Evolutionary conservation across 2,888 invertebrate genomes (phyloP), one percentile per base, ranked within the genome.

Genomic region (Nemapogon koenigi): DNA sequence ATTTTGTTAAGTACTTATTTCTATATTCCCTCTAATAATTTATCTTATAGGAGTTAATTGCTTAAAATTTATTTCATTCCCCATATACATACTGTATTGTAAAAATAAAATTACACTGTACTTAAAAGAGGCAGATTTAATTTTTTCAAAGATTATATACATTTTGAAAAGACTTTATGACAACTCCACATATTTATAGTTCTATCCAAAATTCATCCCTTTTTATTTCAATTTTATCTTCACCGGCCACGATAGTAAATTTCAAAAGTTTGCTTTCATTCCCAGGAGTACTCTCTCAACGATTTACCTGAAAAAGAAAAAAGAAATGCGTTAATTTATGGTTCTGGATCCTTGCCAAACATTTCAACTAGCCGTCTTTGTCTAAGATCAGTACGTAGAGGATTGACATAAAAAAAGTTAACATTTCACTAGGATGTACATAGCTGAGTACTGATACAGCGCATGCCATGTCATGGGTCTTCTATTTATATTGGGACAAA

Each of bases 271-370:
- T 55, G 52, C 55, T 28, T 37, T 50, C 49, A 39, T 47, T 58
- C 62, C 57, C 55, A 51, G 50, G 53, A 59, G 60, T 60, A 58
- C 59, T 63, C 62, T 64, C 63, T 64, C 62, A 67, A 60, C 63
- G 63, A 70, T 70, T 78, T 76, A 76, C 76, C 76, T 76, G 76
- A 63, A 71, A 78, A 75, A 57, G 75, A 72, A 53, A 64, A 58
- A 67, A 73, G 65, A 66, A 57, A 63, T 47, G 54, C 58, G 66
- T 78, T 73, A 76, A 75, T 76, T 75, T 73, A 76, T 69, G 58
- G 62, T 62, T 46, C 61, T 76, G 76, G 75, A 67, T 43, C 50
- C 37, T 44, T 43, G 76, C 76, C 76, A 78, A 72, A 64, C 62
- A 76, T 73, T 73, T 73, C 67, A 70, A 73, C 62, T 62, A 67